Percentiles rank a stretch among this genome's conserved stretches.
phyloP scores from a whole-genome alignment of 2,888 invertebrate species.

The Acrocera orbiculus region DNA sequence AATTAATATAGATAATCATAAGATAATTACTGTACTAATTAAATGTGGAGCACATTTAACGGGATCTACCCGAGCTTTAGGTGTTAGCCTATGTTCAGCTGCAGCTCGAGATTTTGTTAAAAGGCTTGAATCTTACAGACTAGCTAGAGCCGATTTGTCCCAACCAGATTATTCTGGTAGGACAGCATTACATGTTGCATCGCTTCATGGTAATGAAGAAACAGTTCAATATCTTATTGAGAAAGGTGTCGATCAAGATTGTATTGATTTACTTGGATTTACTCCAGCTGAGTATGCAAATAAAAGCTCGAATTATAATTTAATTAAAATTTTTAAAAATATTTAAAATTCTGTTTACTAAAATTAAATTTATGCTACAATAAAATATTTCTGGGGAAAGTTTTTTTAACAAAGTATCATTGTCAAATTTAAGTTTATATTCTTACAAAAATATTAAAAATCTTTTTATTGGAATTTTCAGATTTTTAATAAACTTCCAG shows the following conservation, averaged over 20 bases:
- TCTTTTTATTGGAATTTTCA: too few relatives aligned
- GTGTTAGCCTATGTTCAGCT: conserved; percentile 49
- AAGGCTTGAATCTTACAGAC: conserved; percentile 40
- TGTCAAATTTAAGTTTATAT: too few relatives aligned
- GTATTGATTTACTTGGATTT: conserved; percentile 36
- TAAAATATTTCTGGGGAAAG: too few relatives aligned
- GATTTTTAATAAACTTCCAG: too few relatives aligned
- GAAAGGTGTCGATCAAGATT: conserved; percentile 28
- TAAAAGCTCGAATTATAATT: conserved; percentile 14
- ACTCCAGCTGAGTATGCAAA: conserved; percentile 39
- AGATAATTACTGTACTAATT: conserved; percentile 46
- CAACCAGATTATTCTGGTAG: conserved; percentile 43
- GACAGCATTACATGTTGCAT: conserved; percentile 52
- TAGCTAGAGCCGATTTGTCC: conserved; percentile 51
- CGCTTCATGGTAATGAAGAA: conserved; percentile 36
- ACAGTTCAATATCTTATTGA: conserved; percentile 36
- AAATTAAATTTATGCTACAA: too few relatives aligned
- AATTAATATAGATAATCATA: conserved; percentile 41
- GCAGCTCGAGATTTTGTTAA: conserved; percentile 40
- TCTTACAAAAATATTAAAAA: too few relatives aligned
- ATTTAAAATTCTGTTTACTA: too few relatives aligned
- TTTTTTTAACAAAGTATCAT: too few relatives aligned
- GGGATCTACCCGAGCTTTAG: conserved; percentile 37
- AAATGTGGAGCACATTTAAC: conserved; percentile 61
- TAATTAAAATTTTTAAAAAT: conserved; percentile 15